Conservation (phyloP, 2,113 vertebrate genomes). For the Ptychochromis oligacanthus region DNA sequence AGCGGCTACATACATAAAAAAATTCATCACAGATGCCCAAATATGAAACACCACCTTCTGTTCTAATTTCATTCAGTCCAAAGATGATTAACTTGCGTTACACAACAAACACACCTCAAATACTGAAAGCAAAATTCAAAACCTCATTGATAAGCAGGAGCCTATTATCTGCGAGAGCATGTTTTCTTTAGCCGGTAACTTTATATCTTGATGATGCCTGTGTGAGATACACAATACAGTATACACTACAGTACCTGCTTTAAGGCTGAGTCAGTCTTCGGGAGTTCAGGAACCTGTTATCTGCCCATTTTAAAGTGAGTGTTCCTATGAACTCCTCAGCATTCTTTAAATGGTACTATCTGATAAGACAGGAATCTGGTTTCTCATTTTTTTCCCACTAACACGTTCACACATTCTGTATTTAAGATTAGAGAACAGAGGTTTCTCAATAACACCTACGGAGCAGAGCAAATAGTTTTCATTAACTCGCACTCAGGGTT, state of each 20-base stretch:
- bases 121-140: not conserved
- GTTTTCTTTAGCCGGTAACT: constrained; percentile 16
- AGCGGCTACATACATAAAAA: not conserved
- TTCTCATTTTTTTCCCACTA: not conserved
- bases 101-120: not conserved
- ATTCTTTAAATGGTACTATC: constrained; percentile 63
- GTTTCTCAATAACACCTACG: not conserved
- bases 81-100: not conserved
- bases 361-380: constrained; percentile 50
- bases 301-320: constrained; percentile 21
- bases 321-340: constrained; percentile 9
- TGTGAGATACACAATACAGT: not conserved
- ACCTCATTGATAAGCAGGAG: constrained; percentile 20
- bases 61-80: not conserved
- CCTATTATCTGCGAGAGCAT: constrained; percentile 8
- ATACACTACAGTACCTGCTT: not conserved
- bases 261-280: not conserved
- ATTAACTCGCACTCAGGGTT: constrained; percentile 35
- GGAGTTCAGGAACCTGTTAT: constrained; percentile 25
- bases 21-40: not conserved
- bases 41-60: not conserved
- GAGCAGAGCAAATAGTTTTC: constrained; percentile 46
- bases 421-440: constrained; percentile 10
- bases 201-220: constrained; percentile 16
- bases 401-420: constrained; percentile 11